Evolutionary conservation across 2,888 invertebrate species (phyloP).

Genomic region (Rotaria magnacalcarata): DNA sequence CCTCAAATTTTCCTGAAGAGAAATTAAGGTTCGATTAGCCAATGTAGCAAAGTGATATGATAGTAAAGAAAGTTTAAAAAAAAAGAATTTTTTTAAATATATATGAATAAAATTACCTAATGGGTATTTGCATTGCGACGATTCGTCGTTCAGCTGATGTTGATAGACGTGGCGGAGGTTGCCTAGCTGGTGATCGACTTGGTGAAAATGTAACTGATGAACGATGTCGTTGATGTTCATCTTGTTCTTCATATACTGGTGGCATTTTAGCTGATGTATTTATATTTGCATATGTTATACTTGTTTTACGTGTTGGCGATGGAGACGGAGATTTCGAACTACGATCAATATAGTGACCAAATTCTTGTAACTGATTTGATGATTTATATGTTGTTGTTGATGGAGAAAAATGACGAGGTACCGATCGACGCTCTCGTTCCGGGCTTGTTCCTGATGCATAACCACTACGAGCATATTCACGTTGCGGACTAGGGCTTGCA

Average conservation of each 20-base stretch:
- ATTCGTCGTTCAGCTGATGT: background rate
- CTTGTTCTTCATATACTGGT: constrained; percentile 1
- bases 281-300: constrained; percentile 17
- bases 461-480: constrained; percentile 5
- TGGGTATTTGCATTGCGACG: constrained; percentile 25
- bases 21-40: too few relatives aligned
- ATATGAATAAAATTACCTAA: background rate
- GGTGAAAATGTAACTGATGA: background rate
- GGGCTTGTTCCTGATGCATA: constrained; percentile 18
- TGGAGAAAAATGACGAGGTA: constrained; percentile 29
- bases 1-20: too few relatives aligned
- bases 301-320: constrained; percentile 14
- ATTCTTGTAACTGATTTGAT: constrained; percentile 22
- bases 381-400: constrained; percentile 5
- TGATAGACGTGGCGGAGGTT: background rate
- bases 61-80: too few relatives aligned
- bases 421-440: background rate
- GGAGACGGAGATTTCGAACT: constrained; percentile 3
- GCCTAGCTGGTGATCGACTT: constrained; percentile 2
- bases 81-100: background rate
- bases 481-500: background rate
- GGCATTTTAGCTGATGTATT: background rate
- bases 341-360: constrained; percentile 28
- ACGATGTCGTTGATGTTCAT: constrained; percentile 35
- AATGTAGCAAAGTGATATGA: too few relatives aligned